A percentile compares a stretch with the other conserved stretches of the same genome.
Evolutionary conservation across 1,140 invertebrate species (phyloP).

Genomic region (Drosophila nigrodunni): DNA sequence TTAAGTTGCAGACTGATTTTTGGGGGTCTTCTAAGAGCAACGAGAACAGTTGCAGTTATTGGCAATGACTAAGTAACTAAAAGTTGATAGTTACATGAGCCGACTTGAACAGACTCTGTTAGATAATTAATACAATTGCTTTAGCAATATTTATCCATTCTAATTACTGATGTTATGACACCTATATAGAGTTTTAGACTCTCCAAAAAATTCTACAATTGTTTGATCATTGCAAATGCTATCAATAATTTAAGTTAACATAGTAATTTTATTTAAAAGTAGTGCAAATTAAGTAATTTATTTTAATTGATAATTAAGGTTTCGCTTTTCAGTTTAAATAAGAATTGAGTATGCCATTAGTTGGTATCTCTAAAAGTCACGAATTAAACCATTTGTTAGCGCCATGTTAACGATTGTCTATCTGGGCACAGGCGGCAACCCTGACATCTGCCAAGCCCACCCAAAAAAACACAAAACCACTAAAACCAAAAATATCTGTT

Average conservation of each 20-base stretch:
- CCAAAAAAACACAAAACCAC: conserved; percentile 16
- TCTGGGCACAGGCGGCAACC: conserved; percentile 51
- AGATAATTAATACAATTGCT: background rate
- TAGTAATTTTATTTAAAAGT: no score
- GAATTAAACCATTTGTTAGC: conserved; percentile 43
- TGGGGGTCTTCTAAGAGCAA: conserved; percentile 20
- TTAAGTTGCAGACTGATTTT: conserved; percentile 35
- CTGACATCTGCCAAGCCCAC: conserved; percentile 79
- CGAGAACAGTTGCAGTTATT: background rate
- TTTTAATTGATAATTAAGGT: conserved; percentile 16
- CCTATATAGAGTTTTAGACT: no score
- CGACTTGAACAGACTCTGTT: no score
- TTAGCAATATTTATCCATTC: background rate
- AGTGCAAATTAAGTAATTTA: background rate
- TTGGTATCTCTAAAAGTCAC: conserved; percentile 30
- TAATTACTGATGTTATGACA: no score
- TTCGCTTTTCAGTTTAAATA: background rate
- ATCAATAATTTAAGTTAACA: no score
- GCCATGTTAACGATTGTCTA: conserved; percentile 35
- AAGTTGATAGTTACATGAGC: background rate
- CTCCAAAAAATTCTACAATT: no score
- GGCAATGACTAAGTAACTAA: background rate
- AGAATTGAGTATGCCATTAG: conserved; percentile 29
- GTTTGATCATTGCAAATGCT: no score
- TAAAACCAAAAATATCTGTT: background rate